phyloP scores from a whole-genome alignment of 2,888 invertebrate genomes.

The Tanypteryx hageni region DNA sequence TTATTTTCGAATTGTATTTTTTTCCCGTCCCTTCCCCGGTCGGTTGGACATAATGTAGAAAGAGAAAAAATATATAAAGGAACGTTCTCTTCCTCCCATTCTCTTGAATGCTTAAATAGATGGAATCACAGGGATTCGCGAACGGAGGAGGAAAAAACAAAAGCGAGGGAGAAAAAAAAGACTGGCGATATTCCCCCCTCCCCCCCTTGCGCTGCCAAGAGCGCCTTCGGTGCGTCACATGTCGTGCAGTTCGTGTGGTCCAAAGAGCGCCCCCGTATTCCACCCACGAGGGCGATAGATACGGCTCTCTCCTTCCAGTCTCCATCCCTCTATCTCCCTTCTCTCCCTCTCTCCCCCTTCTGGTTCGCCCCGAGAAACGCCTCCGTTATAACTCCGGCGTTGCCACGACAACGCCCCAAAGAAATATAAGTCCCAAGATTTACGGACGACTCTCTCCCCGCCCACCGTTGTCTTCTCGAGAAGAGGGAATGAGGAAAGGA shows the following conservation, averaged over 20 bases:
- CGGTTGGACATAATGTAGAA: background rate
- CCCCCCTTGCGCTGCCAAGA: background rate
- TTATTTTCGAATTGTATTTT: background rate
- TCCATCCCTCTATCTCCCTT: background rate
- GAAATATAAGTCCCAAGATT: slow-evolving; percentile 64
- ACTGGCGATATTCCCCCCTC: background rate
- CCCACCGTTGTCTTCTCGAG: slow-evolving; percentile 32
- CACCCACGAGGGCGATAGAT: slow-evolving; percentile 2
- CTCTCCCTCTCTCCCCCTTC: background rate
- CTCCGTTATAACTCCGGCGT: slow-evolving; percentile 63
- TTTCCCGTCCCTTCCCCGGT: background rate
- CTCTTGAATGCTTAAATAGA: slow-evolving; percentile 19
- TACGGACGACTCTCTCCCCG: slow-evolving; percentile 53
- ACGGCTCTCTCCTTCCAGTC: background rate
- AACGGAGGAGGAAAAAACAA: background rate
- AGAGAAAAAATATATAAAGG: background rate
- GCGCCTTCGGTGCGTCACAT: background rate
- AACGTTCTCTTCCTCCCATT: background rate
- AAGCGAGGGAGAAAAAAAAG: background rate
- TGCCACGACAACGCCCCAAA: slow-evolving; percentile 62
- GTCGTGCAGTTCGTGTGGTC: slow-evolving; percentile 43
- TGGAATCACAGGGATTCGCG: slow-evolving; percentile 21
- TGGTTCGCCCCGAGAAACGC: slow-evolving; percentile 55
- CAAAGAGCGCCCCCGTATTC: slow-evolving; percentile 6
- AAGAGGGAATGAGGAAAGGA: slow-evolving; percentile 16